These are phyloP conservation scores for Ceratina calcarata DNA, from an alignment of 1,140 invertebrate genomes.

Conservation along the genomic window DNA sequence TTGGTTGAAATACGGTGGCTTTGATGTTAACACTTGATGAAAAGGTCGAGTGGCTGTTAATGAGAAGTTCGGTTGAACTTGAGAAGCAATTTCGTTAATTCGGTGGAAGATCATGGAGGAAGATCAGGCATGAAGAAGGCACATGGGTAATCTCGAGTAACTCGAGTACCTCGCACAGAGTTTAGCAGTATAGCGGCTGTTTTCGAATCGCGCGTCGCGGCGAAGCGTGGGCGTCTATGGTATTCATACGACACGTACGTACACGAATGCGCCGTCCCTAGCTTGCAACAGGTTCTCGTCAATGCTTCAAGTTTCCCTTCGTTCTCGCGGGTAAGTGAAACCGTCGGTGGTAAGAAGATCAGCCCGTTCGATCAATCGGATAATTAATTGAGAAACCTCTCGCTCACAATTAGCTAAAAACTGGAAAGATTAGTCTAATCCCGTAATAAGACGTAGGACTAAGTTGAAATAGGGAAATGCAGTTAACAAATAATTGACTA, in stretches of 20 bases:
- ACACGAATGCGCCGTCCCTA: background rate
- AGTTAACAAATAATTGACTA: too few relatives aligned
- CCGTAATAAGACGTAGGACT: too few relatives aligned
- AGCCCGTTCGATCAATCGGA: constrained; percentile 1
- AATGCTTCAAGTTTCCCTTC: constrained; percentile 41
- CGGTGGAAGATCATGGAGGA: background rate
- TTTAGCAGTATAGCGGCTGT: background rate
- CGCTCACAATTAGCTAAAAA: too few relatives aligned
- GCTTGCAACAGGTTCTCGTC: constrained; percentile 58
- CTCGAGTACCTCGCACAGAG: background rate
- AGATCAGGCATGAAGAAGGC: background rate
- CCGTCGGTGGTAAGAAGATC: constrained; percentile 38
- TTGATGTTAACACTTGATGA: too few relatives aligned
- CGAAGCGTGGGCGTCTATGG: background rate
- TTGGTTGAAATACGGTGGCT: too few relatives aligned
- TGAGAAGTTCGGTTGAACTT: background rate
- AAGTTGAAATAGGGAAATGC: too few relatives aligned
- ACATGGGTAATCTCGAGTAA: constrained; percentile 2
- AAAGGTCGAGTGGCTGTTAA: too few relatives aligned
- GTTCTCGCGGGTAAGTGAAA: constrained; percentile 38
- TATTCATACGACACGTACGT: background rate
- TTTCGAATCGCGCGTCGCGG: background rate
- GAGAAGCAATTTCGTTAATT: background rate
- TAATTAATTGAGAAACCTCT: constrained; percentile 10
- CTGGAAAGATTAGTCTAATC: too few relatives aligned